phyloP scores from a whole-genome alignment of 2,888 invertebrate genomes.

The Balanococcus diminutus region DNA sequence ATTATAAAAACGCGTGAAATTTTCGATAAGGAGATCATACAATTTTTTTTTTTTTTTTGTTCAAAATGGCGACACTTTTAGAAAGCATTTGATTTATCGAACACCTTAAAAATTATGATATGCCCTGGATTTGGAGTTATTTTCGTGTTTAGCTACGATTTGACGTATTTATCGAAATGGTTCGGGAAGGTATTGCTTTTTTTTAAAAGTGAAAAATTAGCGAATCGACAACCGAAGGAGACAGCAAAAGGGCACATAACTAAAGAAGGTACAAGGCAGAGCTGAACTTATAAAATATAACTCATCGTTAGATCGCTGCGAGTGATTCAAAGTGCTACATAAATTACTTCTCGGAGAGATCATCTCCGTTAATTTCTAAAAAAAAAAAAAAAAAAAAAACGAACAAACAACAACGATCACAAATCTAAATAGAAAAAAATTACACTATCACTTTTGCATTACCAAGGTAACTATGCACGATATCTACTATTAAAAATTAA shows the following conservation, averaged over 20 bases:
- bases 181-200: background rate
- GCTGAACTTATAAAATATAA: background rate
- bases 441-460: slow-evolving; percentile 1
- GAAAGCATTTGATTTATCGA: background rate
- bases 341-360: background rate
- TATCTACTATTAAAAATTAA: background rate
- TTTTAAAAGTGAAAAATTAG: background rate
- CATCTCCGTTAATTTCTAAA: background rate
- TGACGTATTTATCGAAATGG: background rate
- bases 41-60: background rate
- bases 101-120: slow-evolving; percentile 29
- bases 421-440: slow-evolving; percentile 8
- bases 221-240: background rate
- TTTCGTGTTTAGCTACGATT: background rate
- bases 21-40: slow-evolving; percentile 19
- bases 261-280: background rate
- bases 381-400: too few species aligned
- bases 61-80: background rate
- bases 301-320: background rate
- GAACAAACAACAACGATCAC: background rate
- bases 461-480: slow-evolving; percentile 31
- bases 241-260: background rate
- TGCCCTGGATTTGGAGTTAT: background rate
- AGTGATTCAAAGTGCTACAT: background rate
- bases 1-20: slow-evolving; percentile 21